These are phyloP conservation scores for Tarsius wallacei DNA, from an alignment of 2,797 vertebrate species.

Conservation along the genomic window DNA sequence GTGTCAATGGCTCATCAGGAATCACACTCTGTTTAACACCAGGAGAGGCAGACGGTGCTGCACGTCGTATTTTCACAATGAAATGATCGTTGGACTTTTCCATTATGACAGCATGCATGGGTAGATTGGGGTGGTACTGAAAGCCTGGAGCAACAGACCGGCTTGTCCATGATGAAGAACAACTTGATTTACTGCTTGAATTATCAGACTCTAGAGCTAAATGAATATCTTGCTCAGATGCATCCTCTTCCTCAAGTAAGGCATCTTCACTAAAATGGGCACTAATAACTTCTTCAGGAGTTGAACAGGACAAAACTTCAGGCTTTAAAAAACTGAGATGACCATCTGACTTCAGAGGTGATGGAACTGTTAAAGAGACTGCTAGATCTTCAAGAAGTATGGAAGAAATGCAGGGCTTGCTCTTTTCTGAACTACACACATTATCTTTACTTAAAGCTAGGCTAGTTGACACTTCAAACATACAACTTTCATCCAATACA, in stretches of 20 bases:
- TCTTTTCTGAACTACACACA: slow-evolving; percentile 89
- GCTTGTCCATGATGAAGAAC: slow-evolving; percentile 90
- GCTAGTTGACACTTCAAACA: slow-evolving; percentile 95
- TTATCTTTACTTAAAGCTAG: slow-evolving; percentile 86
- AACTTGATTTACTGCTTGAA: slow-evolving; percentile 94
- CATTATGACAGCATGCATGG: slow-evolving; percentile 98
- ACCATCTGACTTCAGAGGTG: slow-evolving; percentile 97
- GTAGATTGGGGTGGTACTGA: slow-evolving; percentile 95
- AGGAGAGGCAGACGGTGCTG: slow-evolving; percentile 86
- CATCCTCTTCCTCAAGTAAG: slow-evolving; percentile 96
- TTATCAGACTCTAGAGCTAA: slow-evolving; percentile 97
- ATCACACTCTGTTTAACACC: slow-evolving; percentile 74
- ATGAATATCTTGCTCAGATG: slow-evolving; percentile 97
- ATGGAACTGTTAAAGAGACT: slow-evolving; percentile 98
- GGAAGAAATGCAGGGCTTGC: slow-evolving; percentile 92
- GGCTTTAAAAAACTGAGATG: slow-evolving; percentile 97
- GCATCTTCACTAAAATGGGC: slow-evolving; percentile 97
- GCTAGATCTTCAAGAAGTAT: slow-evolving; percentile 97
- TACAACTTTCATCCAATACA: slow-evolving; percentile 97
- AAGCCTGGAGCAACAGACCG: slow-evolving; percentile 90
- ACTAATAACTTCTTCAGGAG: slow-evolving; percentile 95
- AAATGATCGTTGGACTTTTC: slow-evolving; percentile 99
- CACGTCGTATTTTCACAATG: slow-evolving; percentile 96
- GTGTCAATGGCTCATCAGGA: slow-evolving; percentile 69
- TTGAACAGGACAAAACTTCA: slow-evolving; percentile 88